A percentile compares a stretch with the other conserved stretches of the same genome.
Conservation (phyloP, 2,797 vertebrate genomes). For the Varecia variegata region DNA sequence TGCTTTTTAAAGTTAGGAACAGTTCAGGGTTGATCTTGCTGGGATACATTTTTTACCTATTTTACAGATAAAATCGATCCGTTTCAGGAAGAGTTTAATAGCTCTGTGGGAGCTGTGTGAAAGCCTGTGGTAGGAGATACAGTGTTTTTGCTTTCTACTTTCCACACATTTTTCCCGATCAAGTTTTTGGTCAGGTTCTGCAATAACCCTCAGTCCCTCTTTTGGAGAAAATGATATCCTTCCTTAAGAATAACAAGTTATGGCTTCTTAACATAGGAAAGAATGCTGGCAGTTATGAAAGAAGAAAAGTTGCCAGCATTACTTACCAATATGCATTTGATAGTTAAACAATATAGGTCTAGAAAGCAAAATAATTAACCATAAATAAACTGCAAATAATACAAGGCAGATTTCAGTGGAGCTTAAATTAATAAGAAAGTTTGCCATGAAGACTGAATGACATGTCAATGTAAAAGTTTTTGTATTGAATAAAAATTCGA, state of each 20-base stretch:
- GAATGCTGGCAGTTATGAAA: not conserved
- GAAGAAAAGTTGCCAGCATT: not conserved
- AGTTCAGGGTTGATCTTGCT: constrained; percentile 16
- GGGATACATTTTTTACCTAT: constrained; percentile 27
- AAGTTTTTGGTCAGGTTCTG: not conserved
- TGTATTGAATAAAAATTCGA: not conserved
- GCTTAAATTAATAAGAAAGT: not conserved
- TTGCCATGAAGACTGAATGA: not conserved
- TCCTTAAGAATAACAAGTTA: not conserved
- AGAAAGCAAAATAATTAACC: constrained; percentile 3
- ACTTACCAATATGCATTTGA: not conserved
- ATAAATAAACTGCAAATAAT: not conserved
- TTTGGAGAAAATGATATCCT: not conserved
- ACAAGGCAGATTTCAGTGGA: not conserved
- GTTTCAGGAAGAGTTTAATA: constrained; percentile 14
- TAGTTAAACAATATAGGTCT: not conserved
- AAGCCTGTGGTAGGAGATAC: not conserved
- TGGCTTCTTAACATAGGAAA: not conserved
- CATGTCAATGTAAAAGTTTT: not conserved
- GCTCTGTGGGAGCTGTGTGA: not conserved
- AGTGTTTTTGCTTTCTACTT: not conserved
- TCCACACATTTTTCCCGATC: not conserved
- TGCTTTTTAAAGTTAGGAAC: constrained; percentile 7
- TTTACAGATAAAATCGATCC: constrained; percentile 43
- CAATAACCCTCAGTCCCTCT: not conserved